A percentile compares a stretch with the other conserved stretches of the same genome.
Evolutionary conservation across 1,140 invertebrate genomes (phyloP).

Genomic region (Brachionus plicatilis): DNA sequence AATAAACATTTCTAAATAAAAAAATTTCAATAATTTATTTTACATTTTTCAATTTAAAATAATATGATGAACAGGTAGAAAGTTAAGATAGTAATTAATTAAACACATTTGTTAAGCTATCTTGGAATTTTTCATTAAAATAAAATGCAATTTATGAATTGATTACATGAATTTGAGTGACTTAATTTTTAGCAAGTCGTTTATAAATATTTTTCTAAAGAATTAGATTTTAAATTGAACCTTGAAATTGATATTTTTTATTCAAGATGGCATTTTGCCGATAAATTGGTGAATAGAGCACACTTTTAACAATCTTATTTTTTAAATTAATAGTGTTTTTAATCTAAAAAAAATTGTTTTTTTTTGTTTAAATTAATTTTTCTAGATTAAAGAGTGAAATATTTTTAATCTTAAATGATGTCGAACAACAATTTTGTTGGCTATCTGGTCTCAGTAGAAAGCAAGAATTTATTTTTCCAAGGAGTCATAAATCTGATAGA

Average conservation of each 20-base stretch:
- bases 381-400: neutral
- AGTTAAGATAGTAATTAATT: neutral
- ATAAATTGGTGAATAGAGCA: neutral
- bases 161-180: neutral
- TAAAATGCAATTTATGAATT: neutral
- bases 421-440: slow-evolving; percentile 18
- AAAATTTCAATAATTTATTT: neutral
- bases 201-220: neutral
- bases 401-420: neutral
- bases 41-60: neutral
- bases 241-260: neutral
- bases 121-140: neutral
- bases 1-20: neutral
- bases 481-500: slow-evolving; percentile 17
- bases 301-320: too few relatives aligned
- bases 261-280: neutral
- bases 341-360: neutral
- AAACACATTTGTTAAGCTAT: neutral
- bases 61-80: neutral
- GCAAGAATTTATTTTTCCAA: slow-evolving; percentile 31
- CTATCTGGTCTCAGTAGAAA: slow-evolving; percentile 31
- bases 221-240: neutral
- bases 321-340: too few relatives aligned
- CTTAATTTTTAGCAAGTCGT: neutral
- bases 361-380: neutral